phyloP scores from a whole-genome alignment of 2,888 invertebrate genomes.

The Frankliniella intonsa region DNA sequence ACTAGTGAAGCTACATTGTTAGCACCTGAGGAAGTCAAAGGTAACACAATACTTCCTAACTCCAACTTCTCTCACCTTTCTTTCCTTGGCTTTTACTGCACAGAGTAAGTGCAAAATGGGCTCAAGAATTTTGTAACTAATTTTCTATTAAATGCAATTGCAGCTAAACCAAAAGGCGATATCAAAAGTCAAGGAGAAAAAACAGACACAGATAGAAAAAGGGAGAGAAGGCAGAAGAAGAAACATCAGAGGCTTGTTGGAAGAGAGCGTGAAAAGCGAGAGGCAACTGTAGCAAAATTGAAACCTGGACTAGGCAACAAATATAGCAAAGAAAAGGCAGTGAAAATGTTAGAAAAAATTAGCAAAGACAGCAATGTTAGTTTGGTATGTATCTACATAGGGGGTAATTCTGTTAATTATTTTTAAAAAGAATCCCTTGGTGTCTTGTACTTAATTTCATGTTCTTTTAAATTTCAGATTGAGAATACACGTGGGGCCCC shows the following conservation, averaged over 20 bases:
- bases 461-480: slow-evolving; percentile 44
- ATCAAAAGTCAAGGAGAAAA: slow-evolving; percentile 71
- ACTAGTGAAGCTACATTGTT: slow-evolving; percentile 76
- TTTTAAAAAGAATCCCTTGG: slow-evolving; percentile 29
- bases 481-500: slow-evolving; percentile 47
- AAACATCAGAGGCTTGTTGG: slow-evolving; percentile 59
- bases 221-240: slow-evolving; percentile 84
- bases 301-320: slow-evolving; percentile 54
- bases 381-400: slow-evolving; percentile 40
- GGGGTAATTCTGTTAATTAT: slow-evolving; percentile 30
- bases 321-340: slow-evolving; percentile 54
- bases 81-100: background rate
- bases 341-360: slow-evolving; percentile 59
- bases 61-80: background rate
- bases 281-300: slow-evolving; percentile 47
- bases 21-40: slow-evolving; percentile 88
- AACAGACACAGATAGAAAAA: slow-evolving; percentile 78
- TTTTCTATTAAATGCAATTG: slow-evolving; percentile 34
- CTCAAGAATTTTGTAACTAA: background rate
- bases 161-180: slow-evolving; percentile 51
- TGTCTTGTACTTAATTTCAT: slow-evolving; percentile 37
- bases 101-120: background rate
- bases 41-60: slow-evolving; percentile 43
- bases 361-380: slow-evolving; percentile 59
- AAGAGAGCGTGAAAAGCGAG: slow-evolving; percentile 47